Evolutionary conservation across 2,888 invertebrate genomes (phyloP), one percentile per base, ranked within the genome.

Genomic region (Saturnia pavonia): DNA sequence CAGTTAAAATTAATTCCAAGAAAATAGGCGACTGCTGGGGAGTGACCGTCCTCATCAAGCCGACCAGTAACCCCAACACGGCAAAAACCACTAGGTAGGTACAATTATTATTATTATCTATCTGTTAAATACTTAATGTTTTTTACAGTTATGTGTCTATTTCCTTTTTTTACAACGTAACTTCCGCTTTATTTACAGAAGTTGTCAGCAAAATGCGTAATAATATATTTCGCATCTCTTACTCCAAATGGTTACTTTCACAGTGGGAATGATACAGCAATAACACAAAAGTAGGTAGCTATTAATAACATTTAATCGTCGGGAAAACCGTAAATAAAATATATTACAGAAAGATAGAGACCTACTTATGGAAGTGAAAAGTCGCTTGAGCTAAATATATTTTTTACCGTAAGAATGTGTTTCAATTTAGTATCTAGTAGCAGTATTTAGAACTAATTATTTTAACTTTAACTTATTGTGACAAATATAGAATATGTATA

Each of bases 401-500:
- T n/a, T 63, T 65, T 65, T 34, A 63, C 16, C 4, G 1, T 34
- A 34, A 63, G 6, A 63, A 27, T 63, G 63, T 63, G 16, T 34
- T 63, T 63, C 22, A 34, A 12, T 86, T 87, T 89, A n/a, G n/a
- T n/a, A n/a, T n/a, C n/a, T n/a, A n/a, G n/a, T 9, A 54, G 11
- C 22, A 54, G 19, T 54, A 54, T 22, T 54, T 54, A 19, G 16
- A 9, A 54, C 54, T 1, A 22, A 22, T 54, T 19, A 48, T 48
- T 48, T 48, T 19, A 3, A 48, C 2, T 19, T 1, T 48, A 48
- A 48, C 48, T 8, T 19, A 19, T 19, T 45, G 16, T 1, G 16
- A 45, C 4, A 48, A 6, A 48, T 48, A 19, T 48, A 48, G 7
- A 16, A 45, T 45, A 42, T 42, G 42, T 42, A 4, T 42, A 16